These are phyloP conservation scores for Hephaestus fuliginosus DNA, from an alignment of 2,797 vertebrate species.

Conservation along the genomic window DNA sequence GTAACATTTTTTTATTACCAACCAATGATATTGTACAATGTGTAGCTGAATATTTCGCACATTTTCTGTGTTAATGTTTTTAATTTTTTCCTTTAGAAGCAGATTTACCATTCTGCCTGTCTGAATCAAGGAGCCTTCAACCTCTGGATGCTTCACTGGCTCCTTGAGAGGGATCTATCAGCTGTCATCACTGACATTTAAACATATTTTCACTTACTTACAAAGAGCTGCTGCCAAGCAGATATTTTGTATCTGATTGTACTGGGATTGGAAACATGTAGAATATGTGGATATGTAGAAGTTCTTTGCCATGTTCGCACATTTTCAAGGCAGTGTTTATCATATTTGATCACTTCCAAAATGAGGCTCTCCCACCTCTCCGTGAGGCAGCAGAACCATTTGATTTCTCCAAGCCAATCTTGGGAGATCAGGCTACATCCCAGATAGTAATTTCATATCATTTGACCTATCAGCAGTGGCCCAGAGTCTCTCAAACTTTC, in stretches of 20 bases:
- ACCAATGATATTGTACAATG: background rate
- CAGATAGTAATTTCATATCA: too few relatives aligned
- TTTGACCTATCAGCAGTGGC: too few relatives aligned
- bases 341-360: too few relatives aligned
- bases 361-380: too few relatives aligned
- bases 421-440: too few relatives aligned
- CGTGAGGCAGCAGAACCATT: too few relatives aligned
- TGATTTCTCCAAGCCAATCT: too few relatives aligned
- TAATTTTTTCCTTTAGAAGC: background rate
- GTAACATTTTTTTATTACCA: background rate
- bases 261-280: background rate
- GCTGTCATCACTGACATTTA: slow-evolving; percentile 1
- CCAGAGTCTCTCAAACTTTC: too few relatives aligned
- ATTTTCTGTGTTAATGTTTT: background rate
- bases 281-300: background rate
- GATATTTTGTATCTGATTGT: background rate
- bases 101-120: background rate
- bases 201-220: background rate
- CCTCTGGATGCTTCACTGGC: background rate
- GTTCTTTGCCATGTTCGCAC: background rate
- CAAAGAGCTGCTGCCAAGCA: background rate
- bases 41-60: background rate
- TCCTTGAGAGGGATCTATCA: background rate
- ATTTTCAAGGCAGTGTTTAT: background rate
- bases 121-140: background rate